Conservation (phyloP, 2,888 invertebrate genomes). For the Blomia tropicalis region DNA sequence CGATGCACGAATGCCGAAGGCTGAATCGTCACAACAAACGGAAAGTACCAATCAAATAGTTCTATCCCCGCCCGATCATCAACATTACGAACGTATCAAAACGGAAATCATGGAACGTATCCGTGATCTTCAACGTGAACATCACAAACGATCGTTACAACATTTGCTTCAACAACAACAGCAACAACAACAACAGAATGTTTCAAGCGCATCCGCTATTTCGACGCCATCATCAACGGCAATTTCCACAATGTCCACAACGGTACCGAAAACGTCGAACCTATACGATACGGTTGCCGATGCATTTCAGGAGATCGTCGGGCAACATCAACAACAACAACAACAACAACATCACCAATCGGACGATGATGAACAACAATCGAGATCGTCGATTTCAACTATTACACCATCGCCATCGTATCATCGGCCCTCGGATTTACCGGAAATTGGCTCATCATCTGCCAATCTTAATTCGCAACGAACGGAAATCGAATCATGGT, state of each 20-base stretch:
- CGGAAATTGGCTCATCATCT: not conserved
- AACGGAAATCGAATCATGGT: not conserved
- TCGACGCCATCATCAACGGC: not conserved
- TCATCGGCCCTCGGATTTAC: not conserved
- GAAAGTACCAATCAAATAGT: not conserved
- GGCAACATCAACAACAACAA: not conserved
- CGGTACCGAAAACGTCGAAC: not conserved
- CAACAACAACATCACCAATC: too few species aligned
- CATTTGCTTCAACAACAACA: not conserved
- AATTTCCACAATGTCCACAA: not conserved
- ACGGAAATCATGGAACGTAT: constrained; percentile 11
- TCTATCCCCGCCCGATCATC: not conserved
- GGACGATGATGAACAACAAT: not conserved
- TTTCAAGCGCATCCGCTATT: not conserved
- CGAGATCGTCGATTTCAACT: not conserved
- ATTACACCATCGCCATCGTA: too few species aligned
- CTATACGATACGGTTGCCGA: constrained; percentile 11
- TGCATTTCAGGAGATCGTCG: too few species aligned
- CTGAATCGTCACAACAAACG: not conserved
- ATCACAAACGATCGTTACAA: constrained; percentile 4
- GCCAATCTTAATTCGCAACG: constrained; percentile 3
- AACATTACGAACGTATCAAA: not conserved
- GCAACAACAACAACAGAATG: not conserved
- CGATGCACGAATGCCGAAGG: not conserved
- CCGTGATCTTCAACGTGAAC: constrained; percentile 12